These are phyloP conservation scores for Rhopalosiphum nymphaeae DNA, from an alignment of 2,888 invertebrate genomes.

Conservation along the genomic window DNA sequence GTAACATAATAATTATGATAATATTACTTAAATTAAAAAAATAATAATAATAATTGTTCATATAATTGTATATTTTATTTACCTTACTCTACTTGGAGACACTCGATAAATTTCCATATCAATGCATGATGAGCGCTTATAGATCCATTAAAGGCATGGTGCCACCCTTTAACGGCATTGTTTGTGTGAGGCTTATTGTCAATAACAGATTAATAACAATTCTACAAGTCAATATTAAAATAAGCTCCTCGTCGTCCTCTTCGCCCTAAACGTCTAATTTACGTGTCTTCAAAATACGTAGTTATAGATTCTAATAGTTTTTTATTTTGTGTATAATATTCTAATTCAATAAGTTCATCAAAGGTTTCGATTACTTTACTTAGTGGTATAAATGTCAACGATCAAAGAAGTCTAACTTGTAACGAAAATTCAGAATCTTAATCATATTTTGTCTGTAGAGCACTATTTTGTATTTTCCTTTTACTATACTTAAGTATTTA, in stretches of 20 bases:
- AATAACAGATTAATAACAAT: not conserved
- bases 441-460: not conserved
- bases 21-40: not conserved
- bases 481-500: no score
- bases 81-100: not conserved
- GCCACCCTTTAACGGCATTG: not conserved
- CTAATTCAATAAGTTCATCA: not conserved
- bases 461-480: constrained; percentile 7
- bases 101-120: not conserved
- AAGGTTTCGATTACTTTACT: not conserved
- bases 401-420: not conserved
- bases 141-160: constrained; percentile 3
- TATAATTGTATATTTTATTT: constrained; percentile 15
- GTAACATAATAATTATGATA: no score
- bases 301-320: not conserved
- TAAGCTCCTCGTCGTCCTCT: not conserved
- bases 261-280: not conserved
- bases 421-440: not conserved
- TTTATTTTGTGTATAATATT: no score
- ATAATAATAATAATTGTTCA: not conserved
- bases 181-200: not conserved
- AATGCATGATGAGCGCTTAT: not conserved
- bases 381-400: not conserved
- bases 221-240: not conserved
- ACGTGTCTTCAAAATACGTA: not conserved